Conservation (phyloP, 1,140 invertebrate species). For the Aphaenogaster rudis region DNA sequence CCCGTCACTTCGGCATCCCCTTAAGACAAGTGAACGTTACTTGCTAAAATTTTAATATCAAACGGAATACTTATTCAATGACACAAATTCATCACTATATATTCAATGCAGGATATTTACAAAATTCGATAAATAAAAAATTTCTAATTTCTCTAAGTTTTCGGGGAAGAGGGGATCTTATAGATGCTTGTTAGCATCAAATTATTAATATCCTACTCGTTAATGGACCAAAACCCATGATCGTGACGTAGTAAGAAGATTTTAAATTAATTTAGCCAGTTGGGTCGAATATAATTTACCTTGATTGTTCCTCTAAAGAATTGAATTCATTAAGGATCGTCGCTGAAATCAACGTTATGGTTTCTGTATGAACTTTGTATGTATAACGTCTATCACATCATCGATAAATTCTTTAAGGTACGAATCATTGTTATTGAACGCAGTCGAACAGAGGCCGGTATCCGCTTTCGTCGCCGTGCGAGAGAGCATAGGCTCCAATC, state of each 20-base stretch:
- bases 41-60: neutral
- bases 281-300: no score
- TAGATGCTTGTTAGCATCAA: no score
- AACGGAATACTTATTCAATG: neutral
- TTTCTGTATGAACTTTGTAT: neutral
- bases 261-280: no score
- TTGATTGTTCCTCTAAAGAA: neutral
- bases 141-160: neutral
- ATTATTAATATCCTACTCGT: no score
- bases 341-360: neutral
- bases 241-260: no score
- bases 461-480: conserved; percentile 26
- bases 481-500: conserved; percentile 37
- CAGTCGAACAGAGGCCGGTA: neutral
- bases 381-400: neutral
- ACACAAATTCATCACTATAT: neutral
- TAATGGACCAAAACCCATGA: no score
- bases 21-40: neutral
- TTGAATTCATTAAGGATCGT: neutral
- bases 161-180: no score
- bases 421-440: conserved; percentile 3
- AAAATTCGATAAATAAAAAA: neutral
- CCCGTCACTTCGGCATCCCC: no score
- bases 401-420: conserved; percentile 7
- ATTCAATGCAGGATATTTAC: neutral